Evolutionary conservation across 2,888 invertebrate species (phyloP), one percentile per base, ranked within the genome.

Genomic region (Pyrochroa serraticornis): DNA sequence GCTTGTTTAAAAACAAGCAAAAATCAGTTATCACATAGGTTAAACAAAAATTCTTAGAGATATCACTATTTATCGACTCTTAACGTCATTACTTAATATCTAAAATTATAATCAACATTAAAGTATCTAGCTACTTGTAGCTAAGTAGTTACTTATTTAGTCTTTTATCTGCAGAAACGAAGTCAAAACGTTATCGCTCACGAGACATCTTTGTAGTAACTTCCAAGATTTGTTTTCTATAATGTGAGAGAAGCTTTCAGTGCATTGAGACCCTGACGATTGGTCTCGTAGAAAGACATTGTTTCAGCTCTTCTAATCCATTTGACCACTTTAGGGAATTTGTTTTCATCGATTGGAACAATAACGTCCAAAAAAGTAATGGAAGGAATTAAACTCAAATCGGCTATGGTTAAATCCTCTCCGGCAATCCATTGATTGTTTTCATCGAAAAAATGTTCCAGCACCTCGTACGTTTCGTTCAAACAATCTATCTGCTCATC

Each of bases 251-350:
- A 22, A 5, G 22, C 41, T 47, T 32, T 14, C 6, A 55, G 37
- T 43, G 47, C 48, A 55, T 43, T 48, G 37, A 57, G 45, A 10
- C 46, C 43, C 9, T 42, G 37, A 7, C 36, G 38, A 33, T 58
- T 58, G 33, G 45, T 43, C 14, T 58, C 48, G 36, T 58, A 64
- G 60, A 66, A 72, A 6, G 74, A 70, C 47, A 75, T 67, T 35
- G 58, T 52, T 51, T 75, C 66, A 42, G 71, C 70, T 39, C 66
- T 67, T 37, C 71, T 65, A 10, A 77, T 53, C 78, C 78, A 79
- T n/a, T 65, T 64, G 0, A 49, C 44, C 13, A 78, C 37, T 46
- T 72, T 72, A 0, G 74, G 73, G 64, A 68, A 72, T 71, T 71
- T 76, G 3, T 66, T 64, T 7, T 48, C 61, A 44, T 80, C 60